These are phyloP conservation scores for Andrena bicolor DNA, from an alignment of 2,888 invertebrate species.

Conservation along the genomic window DNA sequence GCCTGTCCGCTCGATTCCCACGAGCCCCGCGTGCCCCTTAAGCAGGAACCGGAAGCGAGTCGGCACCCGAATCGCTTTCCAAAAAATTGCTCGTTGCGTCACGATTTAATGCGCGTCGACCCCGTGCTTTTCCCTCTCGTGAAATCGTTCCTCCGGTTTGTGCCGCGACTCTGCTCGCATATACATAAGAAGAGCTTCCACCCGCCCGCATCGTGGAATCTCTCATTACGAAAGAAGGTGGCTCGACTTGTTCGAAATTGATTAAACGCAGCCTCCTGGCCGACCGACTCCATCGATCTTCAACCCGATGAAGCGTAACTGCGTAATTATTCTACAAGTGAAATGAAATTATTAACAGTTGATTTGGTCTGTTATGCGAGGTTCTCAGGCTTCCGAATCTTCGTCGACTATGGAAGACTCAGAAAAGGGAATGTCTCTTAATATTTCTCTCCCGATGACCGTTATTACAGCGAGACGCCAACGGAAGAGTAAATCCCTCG, in stretches of 20 bases:
- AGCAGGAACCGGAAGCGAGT: conserved; percentile 59
- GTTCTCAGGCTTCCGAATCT: background rate
- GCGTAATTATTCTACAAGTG: background rate
- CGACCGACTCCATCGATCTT: background rate
- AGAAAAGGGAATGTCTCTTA: background rate
- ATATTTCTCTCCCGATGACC: background rate
- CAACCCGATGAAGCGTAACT: background rate
- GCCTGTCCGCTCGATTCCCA: conserved; percentile 58
- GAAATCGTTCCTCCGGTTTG: background rate
- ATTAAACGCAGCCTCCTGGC: background rate
- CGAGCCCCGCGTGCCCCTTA: conserved; percentile 10
- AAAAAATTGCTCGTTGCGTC: conserved; percentile 42
- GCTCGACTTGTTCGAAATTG: background rate
- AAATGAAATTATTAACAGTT: background rate
- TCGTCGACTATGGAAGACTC: background rate
- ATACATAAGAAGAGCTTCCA: background rate
- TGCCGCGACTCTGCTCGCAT: background rate
- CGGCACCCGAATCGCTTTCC: conserved; percentile 33
- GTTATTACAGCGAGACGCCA: background rate
- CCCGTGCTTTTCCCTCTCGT: conserved; percentile 26
- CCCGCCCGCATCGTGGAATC: background rate
- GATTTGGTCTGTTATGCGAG: conserved; percentile 6
- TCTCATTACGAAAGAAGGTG: background rate
- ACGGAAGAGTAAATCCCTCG: background rate
- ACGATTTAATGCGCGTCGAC: background rate